Evolutionary conservation across 2,888 invertebrate species (phyloP).

Genomic region (Euspilapteryx auroguttella): DNA sequence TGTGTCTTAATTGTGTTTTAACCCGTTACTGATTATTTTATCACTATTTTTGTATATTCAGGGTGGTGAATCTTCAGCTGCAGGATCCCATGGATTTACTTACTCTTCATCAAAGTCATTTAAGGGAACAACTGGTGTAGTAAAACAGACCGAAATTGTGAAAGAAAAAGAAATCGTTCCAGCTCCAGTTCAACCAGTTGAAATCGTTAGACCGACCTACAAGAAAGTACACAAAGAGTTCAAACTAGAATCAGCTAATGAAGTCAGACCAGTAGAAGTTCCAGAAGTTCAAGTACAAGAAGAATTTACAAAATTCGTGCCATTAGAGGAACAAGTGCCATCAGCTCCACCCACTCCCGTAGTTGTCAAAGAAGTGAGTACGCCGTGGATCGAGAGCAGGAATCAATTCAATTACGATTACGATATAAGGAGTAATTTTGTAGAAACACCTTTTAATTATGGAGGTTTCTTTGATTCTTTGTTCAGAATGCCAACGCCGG

Average conservation of each 20-base stretch:
- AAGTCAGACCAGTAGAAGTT: slow-evolving; percentile 18
- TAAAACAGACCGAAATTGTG: not conserved
- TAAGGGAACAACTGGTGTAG: slow-evolving; percentile 8
- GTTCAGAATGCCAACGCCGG: slow-evolving; percentile 16
- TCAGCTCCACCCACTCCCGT: slow-evolving; percentile 12
- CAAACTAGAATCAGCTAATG: slow-evolving; percentile 23
- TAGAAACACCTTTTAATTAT: slow-evolving; percentile 13
- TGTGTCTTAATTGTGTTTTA: no score
- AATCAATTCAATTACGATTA: slow-evolving; percentile 8
- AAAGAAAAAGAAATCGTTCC: slow-evolving; percentile 2
- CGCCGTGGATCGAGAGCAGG: slow-evolving; percentile 7
- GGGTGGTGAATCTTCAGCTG: slow-evolving; percentile 24
- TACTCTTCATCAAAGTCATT: slow-evolving; percentile 23
- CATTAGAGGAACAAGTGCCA: slow-evolving; percentile 15
- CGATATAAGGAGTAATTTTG: no score
- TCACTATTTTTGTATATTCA: no score
- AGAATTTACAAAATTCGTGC: slow-evolving; percentile 13
- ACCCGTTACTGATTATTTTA: no score
- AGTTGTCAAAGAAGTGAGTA: slow-evolving; percentile 44
- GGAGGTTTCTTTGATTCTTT: slow-evolving; percentile 18
- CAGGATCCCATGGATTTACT: slow-evolving; percentile 23
- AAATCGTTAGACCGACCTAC: slow-evolving; percentile 8
- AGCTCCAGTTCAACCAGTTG: no score
- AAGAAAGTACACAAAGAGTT: slow-evolving; percentile 22
- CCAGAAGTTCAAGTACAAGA: slow-evolving; percentile 7